A percentile compares a stretch with the other conserved stretches of the same genome.
phyloP scores from a whole-genome alignment of 2,888 invertebrate genomes.

The Ypsolopha sequella region DNA sequence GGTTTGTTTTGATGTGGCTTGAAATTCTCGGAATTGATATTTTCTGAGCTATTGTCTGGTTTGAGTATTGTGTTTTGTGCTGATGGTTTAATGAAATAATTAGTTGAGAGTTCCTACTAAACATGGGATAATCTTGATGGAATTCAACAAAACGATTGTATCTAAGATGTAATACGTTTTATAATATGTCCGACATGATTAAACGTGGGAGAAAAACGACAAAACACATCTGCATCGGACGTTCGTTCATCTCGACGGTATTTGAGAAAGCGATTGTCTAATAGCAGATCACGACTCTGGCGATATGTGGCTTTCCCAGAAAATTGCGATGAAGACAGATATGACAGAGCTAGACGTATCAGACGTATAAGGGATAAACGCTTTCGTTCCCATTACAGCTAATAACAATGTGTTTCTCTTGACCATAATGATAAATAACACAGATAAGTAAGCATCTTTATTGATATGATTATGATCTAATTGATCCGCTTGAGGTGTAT shows the following conservation, averaged over 20 bases:
- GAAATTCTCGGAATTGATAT: neutral
- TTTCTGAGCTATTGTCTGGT: no score
- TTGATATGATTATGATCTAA: no score
- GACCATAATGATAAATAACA: neutral
- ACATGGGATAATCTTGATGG: no score
- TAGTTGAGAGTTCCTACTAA: no score
- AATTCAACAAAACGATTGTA: no score
- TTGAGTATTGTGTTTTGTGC: no score
- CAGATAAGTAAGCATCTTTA: no score
- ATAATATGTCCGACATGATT: neutral
- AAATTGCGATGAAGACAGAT: slow-evolving; percentile 31
- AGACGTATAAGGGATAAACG: slow-evolving; percentile 1
- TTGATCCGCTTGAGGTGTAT: no score
- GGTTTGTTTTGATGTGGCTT: neutral
- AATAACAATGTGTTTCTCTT: neutral
- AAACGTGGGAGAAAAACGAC: slow-evolving; percentile 25
- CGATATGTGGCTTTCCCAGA: slow-evolving; percentile 30
- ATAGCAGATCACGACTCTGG: slow-evolving; percentile 23
- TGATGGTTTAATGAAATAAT: no score
- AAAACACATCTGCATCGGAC: slow-evolving; percentile 21
- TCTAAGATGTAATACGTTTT: neutral
- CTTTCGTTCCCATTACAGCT: neutral
- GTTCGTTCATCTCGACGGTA: slow-evolving; percentile 22
- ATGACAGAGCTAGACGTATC: slow-evolving; percentile 19
- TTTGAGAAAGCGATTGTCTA: slow-evolving; percentile 34